Conservation (phyloP, 2,113 vertebrate species). For the Myanophis thanlyinensis region DNA sequence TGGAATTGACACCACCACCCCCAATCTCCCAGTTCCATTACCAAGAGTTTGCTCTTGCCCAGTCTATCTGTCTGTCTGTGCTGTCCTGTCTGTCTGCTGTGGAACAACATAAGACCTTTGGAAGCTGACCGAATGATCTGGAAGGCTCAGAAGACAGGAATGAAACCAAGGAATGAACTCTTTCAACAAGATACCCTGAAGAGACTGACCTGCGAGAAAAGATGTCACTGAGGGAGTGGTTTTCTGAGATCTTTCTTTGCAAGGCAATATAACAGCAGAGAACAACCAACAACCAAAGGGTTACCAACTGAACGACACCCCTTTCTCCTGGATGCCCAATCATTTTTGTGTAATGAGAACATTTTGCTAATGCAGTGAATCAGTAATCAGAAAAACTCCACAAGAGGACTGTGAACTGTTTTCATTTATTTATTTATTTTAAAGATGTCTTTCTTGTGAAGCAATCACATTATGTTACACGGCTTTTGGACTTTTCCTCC, state of each 20-base stretch:
- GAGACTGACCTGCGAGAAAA: not conserved
- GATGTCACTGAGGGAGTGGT: not conserved
- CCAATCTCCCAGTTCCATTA: not conserved
- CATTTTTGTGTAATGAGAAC: not conserved
- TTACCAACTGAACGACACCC: not conserved
- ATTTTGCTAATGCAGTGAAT: not conserved
- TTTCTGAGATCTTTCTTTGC: not conserved
- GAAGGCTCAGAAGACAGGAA: not conserved
- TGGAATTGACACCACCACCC: not conserved
- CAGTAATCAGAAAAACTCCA: not conserved
- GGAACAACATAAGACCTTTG: not conserved
- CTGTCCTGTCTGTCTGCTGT: not conserved
- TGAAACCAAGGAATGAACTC: not conserved
- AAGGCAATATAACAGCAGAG: not conserved
- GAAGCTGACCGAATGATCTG: not conserved
- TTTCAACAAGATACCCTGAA: not conserved
- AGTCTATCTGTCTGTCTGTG: not conserved
- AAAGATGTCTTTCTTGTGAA: not conserved
- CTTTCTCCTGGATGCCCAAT: not conserved
- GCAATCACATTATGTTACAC: not conserved
- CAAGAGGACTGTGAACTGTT: not conserved
- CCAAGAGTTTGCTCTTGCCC: not conserved
- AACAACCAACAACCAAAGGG: not conserved
- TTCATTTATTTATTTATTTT: not conserved
- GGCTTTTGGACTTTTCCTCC: not conserved